Conservation (phyloP, 2,888 invertebrate genomes). For the Dione juno region DNA sequence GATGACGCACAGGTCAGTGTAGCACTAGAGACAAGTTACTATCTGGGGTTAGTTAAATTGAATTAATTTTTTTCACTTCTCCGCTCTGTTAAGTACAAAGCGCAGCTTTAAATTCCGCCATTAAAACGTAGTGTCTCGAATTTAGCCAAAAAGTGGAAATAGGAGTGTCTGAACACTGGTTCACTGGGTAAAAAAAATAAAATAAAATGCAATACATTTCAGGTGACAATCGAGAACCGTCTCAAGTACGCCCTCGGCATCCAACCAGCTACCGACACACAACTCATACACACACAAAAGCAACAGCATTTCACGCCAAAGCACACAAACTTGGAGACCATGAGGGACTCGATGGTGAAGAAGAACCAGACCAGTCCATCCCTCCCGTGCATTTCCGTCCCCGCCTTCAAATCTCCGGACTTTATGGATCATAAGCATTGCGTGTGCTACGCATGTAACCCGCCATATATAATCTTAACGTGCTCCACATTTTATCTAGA, state of each 20-base stretch:
- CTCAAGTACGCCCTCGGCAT: slow-evolving; percentile 66
- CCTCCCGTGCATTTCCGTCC: slow-evolving; percentile 49
- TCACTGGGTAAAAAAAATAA: too few species aligned
- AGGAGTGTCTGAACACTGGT: too few species aligned
- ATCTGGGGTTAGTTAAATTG: too few species aligned
- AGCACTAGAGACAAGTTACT: too few species aligned
- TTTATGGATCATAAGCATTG: slow-evolving; percentile 61
- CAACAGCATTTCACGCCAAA: slow-evolving; percentile 52
- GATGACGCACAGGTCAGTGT: slow-evolving; percentile 54
- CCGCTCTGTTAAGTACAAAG: too few species aligned
- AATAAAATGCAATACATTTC: slow-evolving; percentile 40
- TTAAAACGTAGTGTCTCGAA: too few species aligned
- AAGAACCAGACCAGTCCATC: slow-evolving; percentile 58
- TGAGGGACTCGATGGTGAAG: slow-evolving; percentile 61
- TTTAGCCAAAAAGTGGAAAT: too few species aligned
- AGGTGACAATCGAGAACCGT: slow-evolving; percentile 68
- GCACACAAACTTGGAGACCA: slow-evolving; percentile 60
- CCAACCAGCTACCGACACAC: slow-evolving; percentile 50
- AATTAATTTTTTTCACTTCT: too few species aligned
- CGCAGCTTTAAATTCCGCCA: too few species aligned
- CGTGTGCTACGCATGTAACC: slow-evolving; percentile 61
- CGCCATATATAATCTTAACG: slow-evolving; percentile 52
- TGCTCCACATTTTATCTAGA: slow-evolving; percentile 57
- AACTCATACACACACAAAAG: slow-evolving; percentile 21
- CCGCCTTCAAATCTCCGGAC: slow-evolving; percentile 57